phyloP scores from a whole-genome alignment of 2,113 vertebrate genomes.

The Garra rufa region DNA sequence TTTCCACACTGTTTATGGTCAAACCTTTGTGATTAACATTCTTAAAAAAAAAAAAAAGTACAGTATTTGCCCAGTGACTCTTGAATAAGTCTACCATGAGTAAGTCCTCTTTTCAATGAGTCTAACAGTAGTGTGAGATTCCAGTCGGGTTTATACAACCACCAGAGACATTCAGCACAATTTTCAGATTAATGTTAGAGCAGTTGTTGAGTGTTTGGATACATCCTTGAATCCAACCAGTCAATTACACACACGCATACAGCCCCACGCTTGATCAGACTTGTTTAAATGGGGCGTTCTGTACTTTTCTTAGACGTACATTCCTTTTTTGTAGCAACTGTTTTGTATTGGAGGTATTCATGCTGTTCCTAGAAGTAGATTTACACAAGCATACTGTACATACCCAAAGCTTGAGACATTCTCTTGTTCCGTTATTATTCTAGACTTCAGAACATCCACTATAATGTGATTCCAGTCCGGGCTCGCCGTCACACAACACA shows the following conservation, averaged over 20 bases:
- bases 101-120: background rate
- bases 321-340: background rate
- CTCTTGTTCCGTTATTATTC: background rate
- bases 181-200: background rate
- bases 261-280: constrained; percentile 2
- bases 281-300: constrained; percentile 1
- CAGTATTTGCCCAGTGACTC: too few relatives aligned
- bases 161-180: background rate
- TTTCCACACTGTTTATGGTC: too few relatives aligned
- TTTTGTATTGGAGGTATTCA: background rate
- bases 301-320: background rate
- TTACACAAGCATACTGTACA: constrained; percentile 5
- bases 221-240: background rate
- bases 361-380: constrained; percentile 15
- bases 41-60: too few relatives aligned
- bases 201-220: background rate
- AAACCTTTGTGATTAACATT: too few relatives aligned
- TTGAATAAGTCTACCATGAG: background rate
- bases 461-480: constrained; percentile 15
- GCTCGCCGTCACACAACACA: constrained; percentile 5
- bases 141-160: background rate
- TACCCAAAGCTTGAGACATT: background rate
- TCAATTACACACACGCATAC: background rate
- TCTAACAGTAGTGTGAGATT: constrained; percentile 8
- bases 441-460: background rate